Base-by-base conservation (phyloP, 2,888 invertebrate species). In the Pegoplata infirma region DNA sequence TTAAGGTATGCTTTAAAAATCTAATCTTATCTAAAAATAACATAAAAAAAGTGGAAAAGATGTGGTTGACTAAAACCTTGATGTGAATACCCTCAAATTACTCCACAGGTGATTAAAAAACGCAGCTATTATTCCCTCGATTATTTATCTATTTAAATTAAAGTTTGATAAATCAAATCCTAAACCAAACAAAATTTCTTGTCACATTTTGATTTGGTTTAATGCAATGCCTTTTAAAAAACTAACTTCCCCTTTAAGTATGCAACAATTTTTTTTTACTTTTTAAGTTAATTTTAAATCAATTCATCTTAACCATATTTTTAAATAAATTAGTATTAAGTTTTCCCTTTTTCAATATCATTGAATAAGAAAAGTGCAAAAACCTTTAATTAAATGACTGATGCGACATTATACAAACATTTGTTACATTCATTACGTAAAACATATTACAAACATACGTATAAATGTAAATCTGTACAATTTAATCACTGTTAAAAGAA, bases 401-500 rank as follows among this genome's bases (percentile, higher is more conserved):
- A 19, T 63, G 61, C 10, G 28, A 56, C 32, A 66, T 23, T 8
- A 63, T 6, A 47, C 58, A 74, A 16, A 19, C 36, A 46, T 53
- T 55, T 51, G 32, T 32, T 23, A 47, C 17, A 56, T 25, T 59
- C n/a, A 47, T 25, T 44, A 40, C 12, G n/a, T 32, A 17, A 25
- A 16, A 3, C 12, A 12, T 8, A n/a, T n/a, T n/a, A 5, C 14
- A 25, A 1, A 14, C 19, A 56, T 7, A 64, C 19, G 3, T 28
- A 23, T 21, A 19, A 68, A 73, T 63, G 68, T 53, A 58, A 68
- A 71, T 79, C 53, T 71, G 36, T 71, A 78, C 66, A 71, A 59
- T 74, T 75, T 79, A 79, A 79, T 74, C 61, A 75, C 79, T 55
- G 71, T 71, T 75, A 63, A 71, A 64, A 61, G 32, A 71, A 74